A percentile compares a stretch with the other conserved stretches of the same genome.
Conservation (phyloP, 2,888 invertebrate genomes). For the Patella caerulea region DNA sequence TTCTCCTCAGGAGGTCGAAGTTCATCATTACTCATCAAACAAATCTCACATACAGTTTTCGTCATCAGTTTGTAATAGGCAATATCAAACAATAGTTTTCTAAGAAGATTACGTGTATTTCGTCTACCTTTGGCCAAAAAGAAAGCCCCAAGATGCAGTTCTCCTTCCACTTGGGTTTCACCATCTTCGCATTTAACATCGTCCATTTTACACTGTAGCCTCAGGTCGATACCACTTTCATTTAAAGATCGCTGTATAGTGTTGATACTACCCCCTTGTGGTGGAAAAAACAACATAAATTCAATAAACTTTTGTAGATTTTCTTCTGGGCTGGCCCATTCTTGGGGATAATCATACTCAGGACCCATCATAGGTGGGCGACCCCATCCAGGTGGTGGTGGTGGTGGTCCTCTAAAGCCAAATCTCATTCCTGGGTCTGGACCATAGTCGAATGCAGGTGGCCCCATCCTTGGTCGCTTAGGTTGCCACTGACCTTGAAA, state of each 20-base stretch:
- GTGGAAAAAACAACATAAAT: background rate
- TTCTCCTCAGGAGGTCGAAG: background rate
- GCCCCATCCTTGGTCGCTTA: constrained; percentile 1
- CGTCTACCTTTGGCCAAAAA: background rate
- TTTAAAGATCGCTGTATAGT: background rate
- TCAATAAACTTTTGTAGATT: constrained; percentile 3
- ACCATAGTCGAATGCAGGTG: background rate
- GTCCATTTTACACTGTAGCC: background rate
- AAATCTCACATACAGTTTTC: background rate
- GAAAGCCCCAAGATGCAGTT: constrained; percentile 1
- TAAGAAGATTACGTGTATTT: background rate
- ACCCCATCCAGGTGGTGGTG: background rate
- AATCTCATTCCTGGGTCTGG: constrained; percentile 6
- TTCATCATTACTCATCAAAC: background rate
- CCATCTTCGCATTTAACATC: background rate
- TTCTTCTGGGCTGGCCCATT: constrained; percentile 10
- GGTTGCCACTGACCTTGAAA: constrained; percentile 9
- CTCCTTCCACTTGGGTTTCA: background rate
- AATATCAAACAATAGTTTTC: background rate
- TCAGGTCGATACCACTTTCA: background rate
- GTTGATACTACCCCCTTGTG: background rate
- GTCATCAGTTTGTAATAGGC: background rate
- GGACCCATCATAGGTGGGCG: background rate
- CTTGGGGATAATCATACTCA: background rate
- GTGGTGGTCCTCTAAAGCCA: background rate